Conservation (phyloP, 2,888 invertebrate genomes). For the Agapostemon virescens region DNA sequence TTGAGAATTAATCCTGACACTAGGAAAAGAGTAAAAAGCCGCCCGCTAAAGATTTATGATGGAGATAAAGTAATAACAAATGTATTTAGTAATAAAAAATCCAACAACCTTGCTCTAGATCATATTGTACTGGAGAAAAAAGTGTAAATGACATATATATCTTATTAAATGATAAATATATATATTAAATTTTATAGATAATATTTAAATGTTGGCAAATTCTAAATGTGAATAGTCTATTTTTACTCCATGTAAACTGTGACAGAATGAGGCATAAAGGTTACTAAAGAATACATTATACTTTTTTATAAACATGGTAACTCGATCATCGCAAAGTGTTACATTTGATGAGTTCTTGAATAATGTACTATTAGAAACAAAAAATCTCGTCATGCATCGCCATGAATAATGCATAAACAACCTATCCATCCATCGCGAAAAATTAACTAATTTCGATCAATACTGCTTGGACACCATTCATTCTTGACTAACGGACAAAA, state of each 20-base stretch:
- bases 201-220: not conserved
- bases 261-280: not conserved
- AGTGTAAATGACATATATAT: not conserved
- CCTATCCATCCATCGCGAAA: not conserved
- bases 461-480: not conserved
- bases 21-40: conserved; percentile 54
- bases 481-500: not conserved
- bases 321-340: not conserved
- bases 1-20: conserved; percentile 63
- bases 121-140: conserved; percentile 9
- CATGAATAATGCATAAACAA: not conserved
- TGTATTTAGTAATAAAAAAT: not conserved
- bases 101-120: not conserved
- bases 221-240: conserved; percentile 3
- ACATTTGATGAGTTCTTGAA: not conserved
- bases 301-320: not conserved
- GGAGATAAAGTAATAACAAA: not conserved
- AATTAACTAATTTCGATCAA: not conserved
- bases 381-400: not conserved
- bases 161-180: not conserved
- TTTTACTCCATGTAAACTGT: not conserved
- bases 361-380: not conserved
- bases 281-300: not conserved
- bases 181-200: not conserved
- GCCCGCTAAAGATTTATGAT: conserved; percentile 44